Evolutionary conservation across 2,113 vertebrate species (phyloP).

Genomic region (Rissa tridactyla): DNA sequence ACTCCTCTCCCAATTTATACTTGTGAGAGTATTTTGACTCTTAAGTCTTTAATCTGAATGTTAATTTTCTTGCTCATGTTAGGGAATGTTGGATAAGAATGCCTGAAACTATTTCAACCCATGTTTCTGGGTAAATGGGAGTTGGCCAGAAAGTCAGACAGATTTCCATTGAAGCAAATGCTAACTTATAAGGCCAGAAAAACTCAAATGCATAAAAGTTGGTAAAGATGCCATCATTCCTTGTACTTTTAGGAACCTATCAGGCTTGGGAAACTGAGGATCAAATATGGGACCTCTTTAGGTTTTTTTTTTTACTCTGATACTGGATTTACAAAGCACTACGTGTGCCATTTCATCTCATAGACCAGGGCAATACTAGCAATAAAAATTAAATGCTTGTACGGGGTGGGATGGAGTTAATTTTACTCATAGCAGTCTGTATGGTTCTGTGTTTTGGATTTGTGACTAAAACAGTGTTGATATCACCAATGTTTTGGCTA

Average conservation of each 20-base stretch:
- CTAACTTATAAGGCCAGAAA: background rate
- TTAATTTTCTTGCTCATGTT: background rate
- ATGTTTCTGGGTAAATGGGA: background rate
- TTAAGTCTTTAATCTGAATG: background rate
- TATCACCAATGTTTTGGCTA: background rate
- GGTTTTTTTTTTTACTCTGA: background rate
- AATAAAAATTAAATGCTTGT: background rate
- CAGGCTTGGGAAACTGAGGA: background rate
- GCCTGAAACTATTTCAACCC: background rate
- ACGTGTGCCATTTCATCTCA: background rate
- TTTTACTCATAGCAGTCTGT: background rate
- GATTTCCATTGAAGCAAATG: background rate
- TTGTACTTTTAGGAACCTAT: background rate
- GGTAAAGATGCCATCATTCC: background rate
- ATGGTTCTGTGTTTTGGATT: background rate
- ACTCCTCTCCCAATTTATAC: background rate
- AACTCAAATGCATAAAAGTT: background rate
- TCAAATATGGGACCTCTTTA: background rate
- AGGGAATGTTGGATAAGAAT: background rate
- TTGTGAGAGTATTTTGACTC: background rate
- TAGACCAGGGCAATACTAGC: background rate
- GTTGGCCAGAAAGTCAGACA: background rate
- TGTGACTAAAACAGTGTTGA: background rate
- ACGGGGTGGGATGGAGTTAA: background rate
- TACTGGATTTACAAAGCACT: background rate